Evolutionary conservation across 2,888 invertebrate genomes (phyloP), one percentile per base, ranked within the genome.

Genomic region (Notocelia uddmanniana): DNA sequence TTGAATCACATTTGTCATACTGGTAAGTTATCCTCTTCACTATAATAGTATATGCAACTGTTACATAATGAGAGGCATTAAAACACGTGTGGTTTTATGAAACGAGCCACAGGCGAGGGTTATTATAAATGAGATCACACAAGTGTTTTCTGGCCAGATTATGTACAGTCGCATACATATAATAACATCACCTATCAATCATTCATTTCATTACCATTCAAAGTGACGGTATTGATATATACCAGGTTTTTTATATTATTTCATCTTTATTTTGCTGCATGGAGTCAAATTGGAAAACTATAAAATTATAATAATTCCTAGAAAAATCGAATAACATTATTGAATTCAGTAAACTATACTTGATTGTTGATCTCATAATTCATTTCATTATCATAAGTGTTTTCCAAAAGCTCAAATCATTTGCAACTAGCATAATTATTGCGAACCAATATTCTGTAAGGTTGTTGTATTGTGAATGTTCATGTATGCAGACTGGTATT

Each of bases 351-450:
- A 92, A 92, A 85, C 88, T 91, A 89, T 90, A 91, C 86, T 85
- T 91, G 93, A 91, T 91, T 93, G 92, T 92, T 89, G 92, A 92
- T 92, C 92, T 93, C 93, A 92, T 89, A 45, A 45, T 81, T 86
- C 86, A 86, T 54, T 81, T 86, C 86, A 86, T 54, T 87, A 86
- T 84, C 81, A 77, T 90, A 89, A 90, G 89, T 88, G 79, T 76
- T 80, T 85, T 85, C 84, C 85, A 83, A 83, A 81, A 81, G 89
- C 89, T 89, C 89, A 89, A 79, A 75, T 76, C 73, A 73, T 70
- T 81, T 79, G 80, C 80, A 79, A 76, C 73, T 75, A 74, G 66
- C 77, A 77, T 74, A 77, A 76, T 79, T 80, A 77, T 79, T 81
- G 77, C 78, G 76, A 89, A 89, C 85, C 89, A 89, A 90, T 90